Base-by-base conservation (phyloP, 2,797 vertebrate species). In the Synaphobranchus kaupii region DNA sequence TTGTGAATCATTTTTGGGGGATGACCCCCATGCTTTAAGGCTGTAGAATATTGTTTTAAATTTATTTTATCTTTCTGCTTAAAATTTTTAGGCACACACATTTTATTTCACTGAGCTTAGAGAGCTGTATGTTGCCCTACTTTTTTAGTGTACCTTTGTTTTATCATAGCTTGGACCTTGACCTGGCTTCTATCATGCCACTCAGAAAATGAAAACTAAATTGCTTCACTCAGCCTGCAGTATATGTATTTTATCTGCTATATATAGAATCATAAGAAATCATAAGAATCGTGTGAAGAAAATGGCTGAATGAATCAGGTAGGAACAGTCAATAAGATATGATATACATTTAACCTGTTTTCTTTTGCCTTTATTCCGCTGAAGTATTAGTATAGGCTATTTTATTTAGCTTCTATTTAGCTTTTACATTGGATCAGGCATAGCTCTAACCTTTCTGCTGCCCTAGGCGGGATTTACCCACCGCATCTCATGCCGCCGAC, bases 201-300 rank as follows among this genome's bases (percentile, higher is more conserved):
- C 28, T 44, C 47, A 25, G 58, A 83, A 63, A 81, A 81, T 81
- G 34, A 81, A 58, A 81, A 82, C 56, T 86, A 17, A 39, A 12
- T 44, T 56, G 50, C 44, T 86, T 66, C 25, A 31, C 39, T 86
- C 39, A 86, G 54, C 22, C 44, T 60, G n/a, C 86, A 52, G 85
- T 66, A 31, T 44, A 31, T 44, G 28, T 56, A 25, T 82, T 87
- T 15, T 68, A 4, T n/a, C 58, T 50, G 80, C 78, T 39, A 31
- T 34, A 84, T 60, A 39, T 60, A 63, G n/a, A n/a, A 84, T 63
- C 44, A 25, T 66, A 63, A 48, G 60, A 44, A n/a, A 84, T 63
- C 44, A 25, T 66, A 63, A 48, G 60, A 44, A 60, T 54, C 52
- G 15, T 54, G 10, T 54, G 52, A 84, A 66, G 84, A 66, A 34